A percentile compares a stretch with the other conserved stretches of the same genome.
Evolutionary conservation across 2,888 invertebrate genomes (phyloP).

Genomic region (Cataglyphis albicans): DNA sequence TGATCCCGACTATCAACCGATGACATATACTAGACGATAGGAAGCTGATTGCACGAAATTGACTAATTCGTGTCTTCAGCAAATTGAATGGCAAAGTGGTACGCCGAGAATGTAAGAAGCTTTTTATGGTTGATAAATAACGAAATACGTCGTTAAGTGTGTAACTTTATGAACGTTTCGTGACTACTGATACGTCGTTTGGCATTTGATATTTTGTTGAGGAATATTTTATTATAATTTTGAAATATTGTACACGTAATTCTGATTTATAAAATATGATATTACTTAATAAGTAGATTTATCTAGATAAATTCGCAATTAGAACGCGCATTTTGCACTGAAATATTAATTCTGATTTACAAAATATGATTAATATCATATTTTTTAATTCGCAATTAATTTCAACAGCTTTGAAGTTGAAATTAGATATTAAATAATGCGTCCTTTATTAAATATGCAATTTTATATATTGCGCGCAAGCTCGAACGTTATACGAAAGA

Average conservation of each 20-base stretch:
- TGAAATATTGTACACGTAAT: background rate
- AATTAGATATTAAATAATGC: conserved; percentile 27
- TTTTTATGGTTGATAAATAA: conserved; percentile 28
- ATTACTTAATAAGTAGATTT: conserved; percentile 10
- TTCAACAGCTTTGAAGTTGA: background rate
- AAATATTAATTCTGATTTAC: background rate
- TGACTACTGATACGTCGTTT: conserved; percentile 10
- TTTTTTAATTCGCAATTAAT: background rate
- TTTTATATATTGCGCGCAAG: background rate
- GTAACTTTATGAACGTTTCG: conserved; percentile 18
- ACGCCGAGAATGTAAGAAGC: conserved; percentile 7
- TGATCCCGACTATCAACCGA: background rate
- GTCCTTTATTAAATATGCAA: background rate
- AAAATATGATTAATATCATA: no score
- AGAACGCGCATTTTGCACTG: no score
- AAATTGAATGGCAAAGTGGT: conserved; percentile 44
- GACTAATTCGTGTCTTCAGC: conserved; percentile 23
- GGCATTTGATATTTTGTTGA: background rate
- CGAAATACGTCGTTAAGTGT: conserved; percentile 27
- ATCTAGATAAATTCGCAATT: background rate
- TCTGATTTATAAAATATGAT: background rate
- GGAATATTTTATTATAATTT: conserved; percentile 9
- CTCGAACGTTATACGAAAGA: conserved; percentile 33
- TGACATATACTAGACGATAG: conserved; percentile 14
- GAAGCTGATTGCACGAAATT: conserved; percentile 20